Evolutionary conservation across 2,113 vertebrate species (phyloP).

Genomic region (Tragulus kanchil): DNA sequence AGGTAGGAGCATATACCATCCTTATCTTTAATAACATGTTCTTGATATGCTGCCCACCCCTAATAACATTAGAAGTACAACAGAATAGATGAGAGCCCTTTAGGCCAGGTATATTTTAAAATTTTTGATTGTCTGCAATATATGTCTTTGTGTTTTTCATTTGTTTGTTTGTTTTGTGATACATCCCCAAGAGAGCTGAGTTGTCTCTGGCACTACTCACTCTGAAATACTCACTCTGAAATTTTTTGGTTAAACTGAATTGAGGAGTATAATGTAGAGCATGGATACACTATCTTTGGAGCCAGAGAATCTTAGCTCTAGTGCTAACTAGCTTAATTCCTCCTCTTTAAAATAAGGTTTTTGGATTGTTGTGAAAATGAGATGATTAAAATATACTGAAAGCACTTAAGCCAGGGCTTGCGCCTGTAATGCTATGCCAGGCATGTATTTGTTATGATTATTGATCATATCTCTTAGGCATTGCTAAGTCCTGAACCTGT

Average conservation of each 20-base stretch:
- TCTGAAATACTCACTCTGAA: background rate
- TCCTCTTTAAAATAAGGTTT: background rate
- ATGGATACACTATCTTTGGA: background rate
- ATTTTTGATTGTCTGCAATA: background rate
- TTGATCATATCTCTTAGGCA: background rate
- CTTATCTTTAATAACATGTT: background rate
- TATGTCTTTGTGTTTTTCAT: background rate
- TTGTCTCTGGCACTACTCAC: background rate
- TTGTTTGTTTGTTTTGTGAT: background rate
- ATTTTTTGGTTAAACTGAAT: conserved; percentile 6
- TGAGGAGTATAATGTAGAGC: background rate
- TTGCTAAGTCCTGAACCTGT: background rate
- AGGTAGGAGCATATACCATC: background rate
- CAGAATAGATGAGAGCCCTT: background rate
- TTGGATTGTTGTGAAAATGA: background rate
- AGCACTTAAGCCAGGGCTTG: background rate
- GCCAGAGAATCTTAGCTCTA: background rate
- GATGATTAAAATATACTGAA: background rate
- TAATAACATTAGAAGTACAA: background rate
- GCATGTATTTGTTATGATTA: background rate
- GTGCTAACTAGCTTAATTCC: background rate
- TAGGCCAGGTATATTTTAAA: background rate
- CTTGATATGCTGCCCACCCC: background rate
- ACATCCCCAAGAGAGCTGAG: background rate
- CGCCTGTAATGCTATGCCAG: background rate